Percentiles rank a stretch among this genome's conserved stretches.
These are phyloP conservation scores for Phenacoccus solenopsis DNA, from an alignment of 1,140 invertebrate genomes.

Conservation along the genomic window DNA sequence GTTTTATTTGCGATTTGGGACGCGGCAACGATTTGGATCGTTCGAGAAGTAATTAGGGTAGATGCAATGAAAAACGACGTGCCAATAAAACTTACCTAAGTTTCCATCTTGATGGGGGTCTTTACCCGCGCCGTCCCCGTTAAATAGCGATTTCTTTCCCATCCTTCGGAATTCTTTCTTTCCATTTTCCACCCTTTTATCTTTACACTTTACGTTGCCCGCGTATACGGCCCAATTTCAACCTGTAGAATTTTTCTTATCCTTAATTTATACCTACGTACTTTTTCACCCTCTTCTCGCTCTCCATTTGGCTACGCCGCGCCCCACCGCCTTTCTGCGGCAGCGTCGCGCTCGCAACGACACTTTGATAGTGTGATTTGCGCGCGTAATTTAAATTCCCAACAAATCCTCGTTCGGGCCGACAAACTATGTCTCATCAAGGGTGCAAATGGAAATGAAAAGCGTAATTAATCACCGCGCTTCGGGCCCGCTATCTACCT, in stretches of 20 bases:
- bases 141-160: slow-evolving; percentile 7
- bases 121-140: background rate
- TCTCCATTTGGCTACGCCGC: no score
- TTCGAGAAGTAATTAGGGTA: slow-evolving; percentile 13
- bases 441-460: no score
- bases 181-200: background rate
- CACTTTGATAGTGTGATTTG: no score
- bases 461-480: no score
- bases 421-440: no score
- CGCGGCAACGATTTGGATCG: slow-evolving; percentile 13
- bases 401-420: no score
- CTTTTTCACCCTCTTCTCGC: no score
- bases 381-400: no score
- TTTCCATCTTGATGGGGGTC: slow-evolving; percentile 6
- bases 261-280: background rate
- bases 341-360: no score
- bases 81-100: slow-evolving; percentile 16
- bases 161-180: background rate
- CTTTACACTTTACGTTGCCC: background rate
- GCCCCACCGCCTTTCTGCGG: no score
- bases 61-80: slow-evolving; percentile 15
- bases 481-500: no score
- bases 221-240: background rate
- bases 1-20: slow-evolving; percentile 17
- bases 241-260: background rate